Evolutionary conservation across 2,797 vertebrate species (phyloP).

Genomic region (Galago senegalensis): DNA sequence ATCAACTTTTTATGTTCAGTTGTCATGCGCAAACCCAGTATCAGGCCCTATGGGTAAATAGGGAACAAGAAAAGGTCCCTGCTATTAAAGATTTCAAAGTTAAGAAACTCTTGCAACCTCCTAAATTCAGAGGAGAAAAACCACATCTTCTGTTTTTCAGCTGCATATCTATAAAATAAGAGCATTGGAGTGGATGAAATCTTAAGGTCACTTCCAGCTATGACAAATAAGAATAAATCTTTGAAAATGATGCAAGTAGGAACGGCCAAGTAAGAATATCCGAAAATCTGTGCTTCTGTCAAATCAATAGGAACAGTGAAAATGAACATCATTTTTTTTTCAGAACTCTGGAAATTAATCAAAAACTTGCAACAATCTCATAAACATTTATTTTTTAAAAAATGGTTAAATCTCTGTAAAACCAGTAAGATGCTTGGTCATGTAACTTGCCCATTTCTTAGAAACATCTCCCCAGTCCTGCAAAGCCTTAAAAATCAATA

Average conservation of each 20-base stretch:
- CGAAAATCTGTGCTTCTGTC: not conserved
- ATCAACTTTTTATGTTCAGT: not conserved
- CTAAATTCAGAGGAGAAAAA: not conserved
- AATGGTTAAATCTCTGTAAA: not conserved
- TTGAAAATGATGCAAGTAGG: not conserved
- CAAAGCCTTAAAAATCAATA: not conserved
- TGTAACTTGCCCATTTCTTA: not conserved
- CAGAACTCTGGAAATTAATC: not conserved
- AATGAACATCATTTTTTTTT: not conserved
- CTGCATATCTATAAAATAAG: not conserved
- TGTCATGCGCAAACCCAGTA: not conserved
- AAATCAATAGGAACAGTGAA: not conserved
- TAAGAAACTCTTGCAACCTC: not conserved
- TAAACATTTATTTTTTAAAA: not conserved
- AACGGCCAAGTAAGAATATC: not conserved
- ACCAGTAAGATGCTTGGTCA: not conserved
- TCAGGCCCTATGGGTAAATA: no score
- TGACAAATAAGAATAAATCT: not conserved
- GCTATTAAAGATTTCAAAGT: not conserved
- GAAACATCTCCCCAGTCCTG: not conserved
- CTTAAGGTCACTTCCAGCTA: not conserved
- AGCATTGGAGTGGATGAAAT: not conserved
- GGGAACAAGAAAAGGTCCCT: not conserved
- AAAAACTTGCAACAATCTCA: not conserved
- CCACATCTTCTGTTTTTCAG: not conserved